Evolutionary conservation across 2,113 vertebrate species (phyloP).

Genomic region (Glaucomys volans): DNA sequence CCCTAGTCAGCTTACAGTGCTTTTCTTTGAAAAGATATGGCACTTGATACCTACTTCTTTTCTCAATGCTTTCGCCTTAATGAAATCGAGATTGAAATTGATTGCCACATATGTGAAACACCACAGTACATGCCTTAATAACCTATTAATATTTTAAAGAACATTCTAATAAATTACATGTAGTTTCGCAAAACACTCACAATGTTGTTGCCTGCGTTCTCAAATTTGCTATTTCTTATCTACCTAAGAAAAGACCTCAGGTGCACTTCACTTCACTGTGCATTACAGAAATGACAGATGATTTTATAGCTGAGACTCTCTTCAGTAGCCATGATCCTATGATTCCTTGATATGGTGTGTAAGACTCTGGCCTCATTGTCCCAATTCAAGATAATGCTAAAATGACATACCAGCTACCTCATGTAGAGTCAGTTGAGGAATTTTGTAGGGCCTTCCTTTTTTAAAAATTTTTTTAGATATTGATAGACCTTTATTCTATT

Average conservation of each 20-base stretch:
- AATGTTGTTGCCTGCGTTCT: background rate
- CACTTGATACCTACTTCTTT: background rate
- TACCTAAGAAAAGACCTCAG: background rate
- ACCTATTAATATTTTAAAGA: background rate
- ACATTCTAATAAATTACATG: background rate
- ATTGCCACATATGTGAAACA: background rate
- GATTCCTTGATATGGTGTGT: background rate
- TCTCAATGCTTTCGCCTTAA: background rate
- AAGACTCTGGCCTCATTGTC: background rate
- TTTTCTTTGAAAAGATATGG: background rate
- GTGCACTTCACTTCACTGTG: background rate
- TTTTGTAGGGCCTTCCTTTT: background rate
- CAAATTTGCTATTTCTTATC: constrained; percentile 42
- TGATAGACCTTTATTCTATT: too few relatives aligned
- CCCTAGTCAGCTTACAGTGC: background rate
- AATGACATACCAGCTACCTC: background rate
- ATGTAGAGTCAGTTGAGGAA: background rate
- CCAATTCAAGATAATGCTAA: background rate
- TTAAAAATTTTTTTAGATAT: too few relatives aligned
- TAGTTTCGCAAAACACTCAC: background rate
- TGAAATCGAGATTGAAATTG: background rate
- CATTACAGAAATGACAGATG: background rate
- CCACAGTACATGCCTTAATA: background rate
- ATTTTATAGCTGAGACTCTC: background rate
- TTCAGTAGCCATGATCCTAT: background rate